A percentile compares a stretch with the other conserved stretches of the same genome.
phyloP scores from a whole-genome alignment of 2,113 vertebrate genomes.

The Oryzias melastigma region DNA sequence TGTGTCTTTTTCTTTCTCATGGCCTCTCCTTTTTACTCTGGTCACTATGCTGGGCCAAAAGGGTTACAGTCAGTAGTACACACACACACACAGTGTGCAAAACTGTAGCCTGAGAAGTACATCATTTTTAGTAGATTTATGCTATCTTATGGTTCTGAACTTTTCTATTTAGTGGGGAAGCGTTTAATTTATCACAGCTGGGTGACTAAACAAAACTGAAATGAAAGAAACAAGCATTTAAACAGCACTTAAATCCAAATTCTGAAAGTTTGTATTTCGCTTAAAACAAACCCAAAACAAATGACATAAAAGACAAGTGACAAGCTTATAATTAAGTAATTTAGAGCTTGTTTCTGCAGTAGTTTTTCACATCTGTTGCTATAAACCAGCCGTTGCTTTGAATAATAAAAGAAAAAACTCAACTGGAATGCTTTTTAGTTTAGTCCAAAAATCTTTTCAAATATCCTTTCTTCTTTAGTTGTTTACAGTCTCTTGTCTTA shows the following conservation, averaged over 20 bases:
- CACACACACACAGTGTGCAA: constrained; percentile 1
- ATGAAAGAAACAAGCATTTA: constrained; percentile 29
- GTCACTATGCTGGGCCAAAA: constrained; percentile 24
- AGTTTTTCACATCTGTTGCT: constrained; percentile 15
- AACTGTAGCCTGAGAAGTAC: constrained; percentile 26
- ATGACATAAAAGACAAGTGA: too few relatives aligned
- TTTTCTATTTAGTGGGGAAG: constrained; percentile 25
- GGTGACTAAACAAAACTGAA: constrained; percentile 48
- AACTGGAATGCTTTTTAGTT: constrained; percentile 10
- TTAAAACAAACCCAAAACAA: too few relatives aligned
- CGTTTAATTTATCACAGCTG: constrained; percentile 42
- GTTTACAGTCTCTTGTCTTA: constrained; percentile 13
- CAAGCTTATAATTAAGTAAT: constrained; percentile 11
- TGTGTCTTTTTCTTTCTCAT: constrained; percentile 35
- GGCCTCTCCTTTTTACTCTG: constrained; percentile 26
- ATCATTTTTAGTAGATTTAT: constrained; percentile 24
- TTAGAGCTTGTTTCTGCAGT: constrained; percentile 19
- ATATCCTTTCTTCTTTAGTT: neutral
- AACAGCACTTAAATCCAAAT: constrained; percentile 38
- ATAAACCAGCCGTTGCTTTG: constrained; percentile 15
- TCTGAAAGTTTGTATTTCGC: constrained; percentile 21
- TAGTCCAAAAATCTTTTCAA: constrained; percentile 2
- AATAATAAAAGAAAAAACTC: constrained; percentile 1
- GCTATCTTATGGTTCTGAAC: constrained; percentile 30
- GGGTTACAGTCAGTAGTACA: constrained; percentile 20